Base-by-base conservation (phyloP, 2,113 vertebrate species). In the Oncorhynchus mykiss region DNA sequence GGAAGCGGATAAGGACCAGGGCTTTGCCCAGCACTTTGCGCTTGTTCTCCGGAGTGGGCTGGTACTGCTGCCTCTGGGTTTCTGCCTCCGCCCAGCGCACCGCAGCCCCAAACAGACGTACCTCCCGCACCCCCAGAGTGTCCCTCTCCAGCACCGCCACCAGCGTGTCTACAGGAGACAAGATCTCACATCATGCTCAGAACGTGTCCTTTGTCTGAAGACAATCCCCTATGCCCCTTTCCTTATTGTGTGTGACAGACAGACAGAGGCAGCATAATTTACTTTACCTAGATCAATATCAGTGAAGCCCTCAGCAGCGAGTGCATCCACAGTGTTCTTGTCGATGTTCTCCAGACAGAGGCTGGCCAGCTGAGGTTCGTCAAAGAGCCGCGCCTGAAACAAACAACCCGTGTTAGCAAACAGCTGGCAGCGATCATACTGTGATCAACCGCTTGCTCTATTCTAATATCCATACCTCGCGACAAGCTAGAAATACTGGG, bases 281-380 rank as follows among this genome's bases (percentile, higher is more conserved):
- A 8, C 71, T 87, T 64, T 82, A 96, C 96, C 95, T 62, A 96
- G 88, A 88, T 97, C 96, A 0, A 97, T 94, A 86, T 97, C 96
- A 0, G 96, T 96, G 83, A 97, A 96, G 59, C 96, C 96, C 84
- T 97, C 96, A 0, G 96, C 96, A 0, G 95, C 92, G 72, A 96
- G 92, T 67, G 96, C 95, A 1, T 97, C 95, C 0, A 95, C 93
- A 0, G 96, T 96, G 89, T 97, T 95, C 88, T 97, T 97, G 88
- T 97, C 96, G 7, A 97, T 97, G 89, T 95, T 96, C 84, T 96
- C 96, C 67, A 96, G 86, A 84, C 96, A 96, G 51, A 96, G 92
- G 86, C 96, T 96, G 82, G 96, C 96, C 80, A 97, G 92, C 88
- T 97, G 96, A 0, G 96, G 96, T 78, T 97, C 96, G 5, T 97